Evolutionary conservation across 2,113 vertebrate species (phyloP).

Genomic region (Strix aluco): DNA sequence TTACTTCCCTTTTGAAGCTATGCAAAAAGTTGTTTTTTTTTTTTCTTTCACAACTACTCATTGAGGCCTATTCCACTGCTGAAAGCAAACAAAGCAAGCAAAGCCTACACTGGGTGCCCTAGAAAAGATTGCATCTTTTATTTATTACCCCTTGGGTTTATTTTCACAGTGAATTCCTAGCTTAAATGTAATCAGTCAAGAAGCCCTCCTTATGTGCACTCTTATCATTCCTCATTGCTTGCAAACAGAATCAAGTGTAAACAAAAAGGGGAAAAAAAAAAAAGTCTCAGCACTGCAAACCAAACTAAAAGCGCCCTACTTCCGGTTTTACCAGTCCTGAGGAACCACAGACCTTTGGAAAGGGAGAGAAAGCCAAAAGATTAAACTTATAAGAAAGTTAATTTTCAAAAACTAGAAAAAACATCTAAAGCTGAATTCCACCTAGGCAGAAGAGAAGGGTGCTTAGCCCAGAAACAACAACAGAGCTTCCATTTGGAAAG

Average conservation of each 20-base stretch:
- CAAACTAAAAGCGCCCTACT: slow-evolving; percentile 65
- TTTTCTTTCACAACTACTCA: slow-evolving; percentile 63
- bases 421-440: not conserved
- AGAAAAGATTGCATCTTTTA: slow-evolving; percentile 93
- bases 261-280: not conserved
- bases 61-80: slow-evolving; percentile 74
- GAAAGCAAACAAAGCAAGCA: slow-evolving; percentile 74
- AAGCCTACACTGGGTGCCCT: slow-evolving; percentile 70
- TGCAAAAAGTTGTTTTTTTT: slow-evolving; percentile 58
- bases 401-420: not conserved
- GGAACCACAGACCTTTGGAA: slow-evolving; percentile 36
- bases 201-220: slow-evolving; percentile 85
- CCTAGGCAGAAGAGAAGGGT: slow-evolving; percentile 46
- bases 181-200: slow-evolving; percentile 91
- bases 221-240: slow-evolving; percentile 88
- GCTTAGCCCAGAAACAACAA: slow-evolving; percentile 60
- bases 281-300: slow-evolving; percentile 57
- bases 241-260: slow-evolving; percentile 82
- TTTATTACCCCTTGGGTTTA: slow-evolving; percentile 89
- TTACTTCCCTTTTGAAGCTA: slow-evolving; percentile 34
- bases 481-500: slow-evolving; percentile 54
- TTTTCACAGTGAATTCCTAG: slow-evolving; percentile 91
- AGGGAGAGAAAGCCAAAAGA: not conserved
- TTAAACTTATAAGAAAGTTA: slow-evolving; percentile 21
- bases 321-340: slow-evolving; percentile 57